These are phyloP conservation scores for Heliconius congener DNA, from an alignment of 1,140 invertebrate species.

Conservation along the genomic window DNA sequence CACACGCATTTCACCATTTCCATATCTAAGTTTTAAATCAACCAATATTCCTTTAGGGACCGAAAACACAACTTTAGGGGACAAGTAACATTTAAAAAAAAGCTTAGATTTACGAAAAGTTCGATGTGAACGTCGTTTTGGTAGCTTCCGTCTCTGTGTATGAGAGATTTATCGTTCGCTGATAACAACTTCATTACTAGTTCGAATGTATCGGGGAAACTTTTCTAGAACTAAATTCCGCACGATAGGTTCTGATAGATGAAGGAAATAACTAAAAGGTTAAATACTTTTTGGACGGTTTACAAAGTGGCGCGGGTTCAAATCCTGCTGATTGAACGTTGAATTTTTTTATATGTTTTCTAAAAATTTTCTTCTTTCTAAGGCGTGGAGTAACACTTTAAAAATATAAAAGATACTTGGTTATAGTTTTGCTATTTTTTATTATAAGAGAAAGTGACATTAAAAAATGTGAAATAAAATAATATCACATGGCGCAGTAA, in stretches of 20 bases:
- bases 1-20: no score
- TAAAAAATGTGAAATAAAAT: not conserved
- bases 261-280: not conserved
- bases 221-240: not conserved
- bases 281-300: not conserved
- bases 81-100: not conserved
- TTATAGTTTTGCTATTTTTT: no score
- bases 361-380: no score
- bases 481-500: no score
- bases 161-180: slow-evolving; percentile 12
- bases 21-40: no score
- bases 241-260: not conserved
- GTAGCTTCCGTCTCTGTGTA: not conserved
- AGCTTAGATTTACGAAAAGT: not conserved
- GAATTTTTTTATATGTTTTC: no score
- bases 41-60: no score
- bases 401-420: no score
- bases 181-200: slow-evolving; percentile 15
- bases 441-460: not conserved
- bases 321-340: no score
- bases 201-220: slow-evolving; percentile 7
- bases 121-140: not conserved
- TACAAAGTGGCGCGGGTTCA: not conserved
- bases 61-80: no score
- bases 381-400: no score